Conservation (phyloP, 2,797 vertebrate genomes). For the Masticophis lateralis region DNA sequence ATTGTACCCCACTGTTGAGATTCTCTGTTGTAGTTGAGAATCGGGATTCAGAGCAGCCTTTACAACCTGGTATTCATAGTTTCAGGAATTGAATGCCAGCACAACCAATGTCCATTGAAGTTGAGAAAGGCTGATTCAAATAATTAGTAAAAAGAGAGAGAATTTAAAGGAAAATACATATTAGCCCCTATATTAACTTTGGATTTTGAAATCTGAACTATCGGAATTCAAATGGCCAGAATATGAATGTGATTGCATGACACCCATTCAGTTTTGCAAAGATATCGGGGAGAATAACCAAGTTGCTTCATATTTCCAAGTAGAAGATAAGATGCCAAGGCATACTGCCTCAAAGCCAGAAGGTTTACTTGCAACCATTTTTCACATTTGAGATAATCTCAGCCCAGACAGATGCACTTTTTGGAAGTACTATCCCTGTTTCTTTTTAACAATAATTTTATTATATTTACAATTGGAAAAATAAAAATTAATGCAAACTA, state of each 20-base stretch:
- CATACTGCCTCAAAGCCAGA: background rate
- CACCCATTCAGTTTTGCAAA: background rate
- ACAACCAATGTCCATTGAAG: background rate
- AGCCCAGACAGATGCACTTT: background rate
- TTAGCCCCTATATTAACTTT: background rate
- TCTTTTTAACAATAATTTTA: background rate
- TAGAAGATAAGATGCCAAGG: background rate
- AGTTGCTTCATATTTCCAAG: background rate
- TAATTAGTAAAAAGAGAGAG: background rate
- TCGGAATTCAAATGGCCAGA: background rate
- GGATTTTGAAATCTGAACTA: background rate
- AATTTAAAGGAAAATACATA: background rate
- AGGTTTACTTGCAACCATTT: background rate
- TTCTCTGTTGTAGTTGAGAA: background rate
- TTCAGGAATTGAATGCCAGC: background rate
- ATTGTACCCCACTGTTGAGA: background rate
- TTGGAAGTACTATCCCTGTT: background rate
- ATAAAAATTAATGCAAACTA: background rate
- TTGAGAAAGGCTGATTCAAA: background rate
- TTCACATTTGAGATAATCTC: background rate
- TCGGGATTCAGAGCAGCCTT: background rate
- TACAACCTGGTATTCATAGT: background rate
- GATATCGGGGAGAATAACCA: background rate
- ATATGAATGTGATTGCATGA: background rate
- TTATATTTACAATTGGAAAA: background rate